These are phyloP conservation scores for Illadopsis cleaveri DNA, from an alignment of 2,113 vertebrate genomes.

Conservation along the genomic window DNA sequence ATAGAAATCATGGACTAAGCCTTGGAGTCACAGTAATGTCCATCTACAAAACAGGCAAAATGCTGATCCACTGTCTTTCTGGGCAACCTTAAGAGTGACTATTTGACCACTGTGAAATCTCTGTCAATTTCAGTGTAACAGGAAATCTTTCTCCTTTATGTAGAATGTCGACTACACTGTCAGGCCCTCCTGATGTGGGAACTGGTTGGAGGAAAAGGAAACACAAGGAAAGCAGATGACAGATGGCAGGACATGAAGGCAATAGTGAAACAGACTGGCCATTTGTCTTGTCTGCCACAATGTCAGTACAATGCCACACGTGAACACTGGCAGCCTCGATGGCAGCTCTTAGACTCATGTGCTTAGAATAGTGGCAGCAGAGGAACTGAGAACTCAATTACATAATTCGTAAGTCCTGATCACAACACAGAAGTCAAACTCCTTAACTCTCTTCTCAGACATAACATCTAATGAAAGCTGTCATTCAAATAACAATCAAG, in stretches of 20 bases:
- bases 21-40: background rate
- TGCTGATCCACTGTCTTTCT: background rate
- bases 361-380: background rate
- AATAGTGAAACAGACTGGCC: background rate
- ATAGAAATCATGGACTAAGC: background rate
- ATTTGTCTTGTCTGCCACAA: background rate
- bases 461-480: background rate
- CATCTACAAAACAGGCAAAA: background rate
- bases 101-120: background rate
- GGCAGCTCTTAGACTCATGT: background rate
- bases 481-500: background rate
- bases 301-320: background rate
- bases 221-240: background rate
- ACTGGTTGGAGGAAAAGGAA: background rate
- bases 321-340: background rate
- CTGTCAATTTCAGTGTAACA: background rate
- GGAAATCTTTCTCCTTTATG: background rate
- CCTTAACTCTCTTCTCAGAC: background rate
- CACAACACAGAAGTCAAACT: background rate
- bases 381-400: background rate
- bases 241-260: background rate
- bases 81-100: rapidly evolving
- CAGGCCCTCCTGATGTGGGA: background rate
- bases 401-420: background rate
- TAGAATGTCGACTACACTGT: background rate